phyloP scores from a whole-genome alignment of 2,797 vertebrate species.

The Hydrocynus forskahlii region DNA sequence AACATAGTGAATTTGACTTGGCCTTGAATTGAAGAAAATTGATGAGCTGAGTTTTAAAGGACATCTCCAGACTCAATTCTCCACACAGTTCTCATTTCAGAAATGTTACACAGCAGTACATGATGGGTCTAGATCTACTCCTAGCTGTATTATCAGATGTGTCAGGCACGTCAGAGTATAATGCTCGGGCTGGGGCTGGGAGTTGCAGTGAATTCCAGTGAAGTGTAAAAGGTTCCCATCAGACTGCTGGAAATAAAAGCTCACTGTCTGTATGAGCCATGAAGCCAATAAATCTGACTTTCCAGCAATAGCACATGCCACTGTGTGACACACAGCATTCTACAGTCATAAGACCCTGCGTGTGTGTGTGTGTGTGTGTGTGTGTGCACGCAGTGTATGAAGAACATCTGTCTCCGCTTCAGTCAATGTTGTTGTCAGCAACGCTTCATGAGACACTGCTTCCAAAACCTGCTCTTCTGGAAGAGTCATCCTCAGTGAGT shows the following conservation, averaged over 20 bases:
- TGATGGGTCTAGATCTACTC: no score
- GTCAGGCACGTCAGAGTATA: no score
- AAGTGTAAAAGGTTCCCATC: slow-evolving; percentile 30
- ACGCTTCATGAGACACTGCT: slow-evolving; percentile 43
- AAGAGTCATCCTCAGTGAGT: slow-evolving; percentile 45
- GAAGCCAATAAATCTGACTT: slow-evolving; percentile 70
- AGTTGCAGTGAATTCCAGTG: slow-evolving; percentile 12
- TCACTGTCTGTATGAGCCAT: slow-evolving; percentile 28
- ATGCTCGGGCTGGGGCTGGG: no score
- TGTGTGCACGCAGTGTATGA: slow-evolving; percentile 45
- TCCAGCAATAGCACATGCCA: slow-evolving; percentile 67
- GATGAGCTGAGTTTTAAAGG: no score
- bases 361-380: slow-evolving; percentile 30
- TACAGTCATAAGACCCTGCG: slow-evolving; percentile 6
- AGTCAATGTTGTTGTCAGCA: slow-evolving; percentile 35
- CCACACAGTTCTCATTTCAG: no score
- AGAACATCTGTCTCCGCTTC: slow-evolving; percentile 73
- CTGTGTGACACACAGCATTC: slow-evolving; percentile 57
- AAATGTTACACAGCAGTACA: no score
- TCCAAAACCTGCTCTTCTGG: slow-evolving; percentile 61
- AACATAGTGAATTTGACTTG: no score
- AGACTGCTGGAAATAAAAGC: slow-evolving; percentile 11
- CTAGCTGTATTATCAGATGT: no score
- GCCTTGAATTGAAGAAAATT: no score
- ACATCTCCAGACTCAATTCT: no score